Conservation (phyloP, 2,797 vertebrate genomes). For the Sphenopsis melanotis region DNA sequence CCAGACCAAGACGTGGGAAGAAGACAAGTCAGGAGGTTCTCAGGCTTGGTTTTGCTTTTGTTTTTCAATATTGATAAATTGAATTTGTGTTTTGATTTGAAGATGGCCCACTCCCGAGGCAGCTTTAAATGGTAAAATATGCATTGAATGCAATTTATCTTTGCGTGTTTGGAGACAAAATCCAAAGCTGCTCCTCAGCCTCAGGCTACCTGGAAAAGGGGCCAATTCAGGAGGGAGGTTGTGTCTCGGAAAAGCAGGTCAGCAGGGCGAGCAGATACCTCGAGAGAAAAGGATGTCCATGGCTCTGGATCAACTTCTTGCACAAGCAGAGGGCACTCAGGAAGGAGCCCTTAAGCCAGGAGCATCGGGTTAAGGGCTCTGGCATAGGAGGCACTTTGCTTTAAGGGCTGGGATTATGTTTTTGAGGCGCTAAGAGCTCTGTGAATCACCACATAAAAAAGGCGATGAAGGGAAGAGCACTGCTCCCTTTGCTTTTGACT, state of each 20-base stretch:
- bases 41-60: background rate
- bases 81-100: background rate
- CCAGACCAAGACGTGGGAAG: background rate
- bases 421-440: background rate
- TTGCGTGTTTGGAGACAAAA: background rate
- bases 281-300: background rate
- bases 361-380: background rate
- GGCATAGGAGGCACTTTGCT: background rate
- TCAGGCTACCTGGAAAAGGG: background rate
- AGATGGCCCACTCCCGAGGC: background rate
- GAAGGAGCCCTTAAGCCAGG: background rate
- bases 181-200: background rate
- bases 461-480: background rate
- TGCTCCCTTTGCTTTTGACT: background rate
- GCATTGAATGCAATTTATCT: background rate
- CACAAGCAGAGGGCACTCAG: background rate
- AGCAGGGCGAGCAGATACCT: background rate
- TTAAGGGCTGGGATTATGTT: background rate
- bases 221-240: background rate
- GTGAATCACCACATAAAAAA: slow-evolving; percentile 31
- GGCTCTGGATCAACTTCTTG: background rate
- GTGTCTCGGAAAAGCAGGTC: background rate
- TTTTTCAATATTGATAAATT: background rate
- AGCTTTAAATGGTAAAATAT: background rate
- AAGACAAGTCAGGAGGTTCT: background rate